phyloP scores from a whole-genome alignment of 2,797 vertebrate species.

The Fistularia tabacaria region DNA sequence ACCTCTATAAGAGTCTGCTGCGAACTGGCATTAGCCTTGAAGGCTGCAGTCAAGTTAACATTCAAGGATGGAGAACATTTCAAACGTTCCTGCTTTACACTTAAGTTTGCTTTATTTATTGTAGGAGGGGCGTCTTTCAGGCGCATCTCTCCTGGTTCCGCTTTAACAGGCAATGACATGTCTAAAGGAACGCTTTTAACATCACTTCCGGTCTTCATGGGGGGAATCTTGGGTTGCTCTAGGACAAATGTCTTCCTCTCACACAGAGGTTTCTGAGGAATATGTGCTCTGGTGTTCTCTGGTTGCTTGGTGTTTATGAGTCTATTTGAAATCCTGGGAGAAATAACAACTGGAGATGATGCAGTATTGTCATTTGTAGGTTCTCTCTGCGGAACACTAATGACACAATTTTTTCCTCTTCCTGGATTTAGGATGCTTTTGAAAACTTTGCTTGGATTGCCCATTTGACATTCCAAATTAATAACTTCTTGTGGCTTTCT shows the following conservation, averaged over 20 bases:
- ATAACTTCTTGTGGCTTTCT: constrained; percentile 51
- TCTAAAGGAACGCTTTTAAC: constrained; percentile 25
- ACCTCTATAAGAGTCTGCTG: constrained; percentile 12
- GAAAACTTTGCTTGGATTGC: constrained; percentile 42
- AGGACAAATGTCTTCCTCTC: constrained; percentile 26
- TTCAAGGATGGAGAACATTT: constrained; percentile 28
- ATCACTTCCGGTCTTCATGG: constrained; percentile 19
- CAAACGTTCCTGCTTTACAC: constrained; percentile 30
- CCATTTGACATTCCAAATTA: constrained; percentile 36
- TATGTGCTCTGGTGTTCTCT: constrained; percentile 10
- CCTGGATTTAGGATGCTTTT: constrained; percentile 30
- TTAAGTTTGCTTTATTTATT: constrained; percentile 23
- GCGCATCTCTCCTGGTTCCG: constrained; percentile 32
- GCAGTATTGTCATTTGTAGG: constrained; percentile 10
- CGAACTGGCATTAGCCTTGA: constrained; percentile 22
- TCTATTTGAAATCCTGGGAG: constrained; percentile 18
- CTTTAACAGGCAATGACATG: constrained; percentile 38
- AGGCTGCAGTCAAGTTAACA: constrained; percentile 13
- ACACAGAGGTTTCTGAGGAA: constrained; percentile 34
- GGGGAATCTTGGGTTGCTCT: constrained; percentile 25
- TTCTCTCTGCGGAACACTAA: constrained; percentile 25
- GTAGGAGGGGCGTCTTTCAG: constrained; percentile 26
- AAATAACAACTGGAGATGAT: constrained; percentile 6
- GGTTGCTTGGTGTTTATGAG: constrained; percentile 19
- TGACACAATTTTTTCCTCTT: constrained; percentile 33